phyloP scores from a whole-genome alignment of 2,113 vertebrate species.

The Epinephelus fuscoguttatus region DNA sequence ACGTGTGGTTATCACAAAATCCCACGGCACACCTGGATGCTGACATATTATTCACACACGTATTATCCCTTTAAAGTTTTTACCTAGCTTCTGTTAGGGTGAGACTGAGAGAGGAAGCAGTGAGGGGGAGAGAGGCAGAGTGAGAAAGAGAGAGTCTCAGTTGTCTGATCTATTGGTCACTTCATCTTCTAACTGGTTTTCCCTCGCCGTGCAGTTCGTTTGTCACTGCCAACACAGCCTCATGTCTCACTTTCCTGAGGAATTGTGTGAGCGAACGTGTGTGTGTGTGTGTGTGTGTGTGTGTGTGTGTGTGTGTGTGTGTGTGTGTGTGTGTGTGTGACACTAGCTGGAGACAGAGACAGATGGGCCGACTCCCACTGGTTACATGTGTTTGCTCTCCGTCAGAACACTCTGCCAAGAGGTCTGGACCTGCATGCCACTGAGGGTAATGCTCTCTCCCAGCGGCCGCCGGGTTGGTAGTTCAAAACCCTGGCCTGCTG shows the following conservation, averaged over 20 bases:
- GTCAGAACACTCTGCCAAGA: conserved; percentile 64
- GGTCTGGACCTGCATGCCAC: conserved; percentile 56
- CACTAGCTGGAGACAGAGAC: conserved; percentile 67
- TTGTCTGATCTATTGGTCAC: conserved; percentile 71
- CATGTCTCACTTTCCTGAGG: conserved; percentile 68
- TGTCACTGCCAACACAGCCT: conserved; percentile 70
- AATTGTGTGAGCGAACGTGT: conserved; percentile 34
- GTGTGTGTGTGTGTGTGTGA: conserved; percentile 26
- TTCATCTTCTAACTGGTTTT: conserved; percentile 72
- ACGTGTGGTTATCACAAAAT: no score
- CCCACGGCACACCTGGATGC: no score
- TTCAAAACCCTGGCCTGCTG: conserved; percentile 62
- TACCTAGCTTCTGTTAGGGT: not conserved
- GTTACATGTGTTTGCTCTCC: conserved; percentile 72
- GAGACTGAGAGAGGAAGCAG: not conserved
- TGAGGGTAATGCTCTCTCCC: conserved; percentile 27
- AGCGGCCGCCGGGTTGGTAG: conserved; percentile 37
- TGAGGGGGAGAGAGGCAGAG: not conserved
- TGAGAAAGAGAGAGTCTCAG: conserved; percentile 25
- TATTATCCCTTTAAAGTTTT: not conserved
- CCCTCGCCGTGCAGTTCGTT: conserved; percentile 57
- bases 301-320: conserved; percentile 35
- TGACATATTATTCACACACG: no score
- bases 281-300: conserved; percentile 30
- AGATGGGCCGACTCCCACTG: conserved; percentile 76